Evolutionary conservation across 2,797 vertebrate genomes (phyloP), one percentile per base, ranked within the genome.

Genomic region (Pseudopleuronectes americanus): DNA sequence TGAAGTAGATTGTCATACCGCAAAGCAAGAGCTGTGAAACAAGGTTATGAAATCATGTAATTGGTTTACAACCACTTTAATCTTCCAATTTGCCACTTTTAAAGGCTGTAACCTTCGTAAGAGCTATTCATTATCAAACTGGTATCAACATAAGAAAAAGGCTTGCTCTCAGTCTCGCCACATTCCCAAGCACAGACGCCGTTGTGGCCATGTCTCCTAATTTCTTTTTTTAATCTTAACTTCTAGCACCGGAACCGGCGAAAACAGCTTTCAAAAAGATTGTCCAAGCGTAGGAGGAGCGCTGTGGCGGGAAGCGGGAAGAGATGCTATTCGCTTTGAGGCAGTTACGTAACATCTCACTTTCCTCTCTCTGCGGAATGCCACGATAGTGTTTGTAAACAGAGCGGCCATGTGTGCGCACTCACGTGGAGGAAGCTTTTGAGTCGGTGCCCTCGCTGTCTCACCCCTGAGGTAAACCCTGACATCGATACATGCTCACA

Each of bases 331-430:
- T 87, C 75, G 89, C 62, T 79, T 89, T 76, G 76, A 81, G 82
- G 72, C 57, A 65, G 84, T 95, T 94, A 92, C 88, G 88, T 92
- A 94, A 96, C 85, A 89, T 81, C 83, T 84, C 77, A 64, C 84
- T 88, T 68, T 83, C 83, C 76, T 83, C 81, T 74, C 82, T 26
- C 80, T 63, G 88, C 63, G 71, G 93, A 95, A 94, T 94, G 93
- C 91, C 94, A 93, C 93, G 94, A 93, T 92, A 85, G 89, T 94
- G 94, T 96, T 95, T 95, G 94, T 96, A 96, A 96, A 97, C 95
- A 96, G 73, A 94, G 91, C 80, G 90, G 90, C 94, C 95, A 96
- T 87, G 94, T 96, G 96, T 86, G 59, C 73, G 28, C 33, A 69
- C 88, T 90, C 94, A 95, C 93, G 79, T 94, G 94, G 84, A 91